Percentiles rank a stretch among this genome's conserved stretches.
Evolutionary conservation across 1,140 invertebrate genomes (phyloP).

Genomic region (Sitophilus oryzae): DNA sequence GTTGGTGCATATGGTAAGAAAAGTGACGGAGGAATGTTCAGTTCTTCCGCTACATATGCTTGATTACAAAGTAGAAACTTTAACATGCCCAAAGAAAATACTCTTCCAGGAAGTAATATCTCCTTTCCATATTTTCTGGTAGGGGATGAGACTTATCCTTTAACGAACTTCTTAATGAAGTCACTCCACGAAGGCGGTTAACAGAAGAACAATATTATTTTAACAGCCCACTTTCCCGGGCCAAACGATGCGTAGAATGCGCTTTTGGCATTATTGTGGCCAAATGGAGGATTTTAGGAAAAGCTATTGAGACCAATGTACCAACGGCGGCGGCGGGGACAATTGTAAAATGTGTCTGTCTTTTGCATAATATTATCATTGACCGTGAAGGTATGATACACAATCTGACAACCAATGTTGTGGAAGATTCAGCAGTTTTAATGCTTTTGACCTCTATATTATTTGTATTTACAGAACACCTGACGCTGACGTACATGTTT

Average conservation of each 20-base stretch:
- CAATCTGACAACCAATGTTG: too few relatives aligned
- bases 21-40: conserved; percentile 40
- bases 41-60: conserved; percentile 12
- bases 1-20: conserved; percentile 44
- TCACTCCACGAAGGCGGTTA: background rate
- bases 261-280: conserved; percentile 7
- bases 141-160: conserved; percentile 6
- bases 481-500: too few relatives aligned
- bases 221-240: background rate
- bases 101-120: too few relatives aligned
- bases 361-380: conserved; percentile 9
- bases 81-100: too few relatives aligned
- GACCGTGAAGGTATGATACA: conserved; percentile 7
- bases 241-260: too few relatives aligned
- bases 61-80: conserved; percentile 1
- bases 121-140: conserved; percentile 9
- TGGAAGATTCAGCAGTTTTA: too few relatives aligned
- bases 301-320: conserved; percentile 6
- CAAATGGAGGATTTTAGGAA: conserved; percentile 10
- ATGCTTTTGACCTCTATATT: too few relatives aligned
- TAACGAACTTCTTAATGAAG: conserved; percentile 2
- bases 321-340: conserved; percentile 1
- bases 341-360: conserved; percentile 5
- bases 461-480: too few relatives aligned
- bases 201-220: conserved; percentile 8